These are phyloP conservation scores for Orientallactaga bullata DNA, from an alignment of 2,113 vertebrate species.

Conservation along the genomic window DNA sequence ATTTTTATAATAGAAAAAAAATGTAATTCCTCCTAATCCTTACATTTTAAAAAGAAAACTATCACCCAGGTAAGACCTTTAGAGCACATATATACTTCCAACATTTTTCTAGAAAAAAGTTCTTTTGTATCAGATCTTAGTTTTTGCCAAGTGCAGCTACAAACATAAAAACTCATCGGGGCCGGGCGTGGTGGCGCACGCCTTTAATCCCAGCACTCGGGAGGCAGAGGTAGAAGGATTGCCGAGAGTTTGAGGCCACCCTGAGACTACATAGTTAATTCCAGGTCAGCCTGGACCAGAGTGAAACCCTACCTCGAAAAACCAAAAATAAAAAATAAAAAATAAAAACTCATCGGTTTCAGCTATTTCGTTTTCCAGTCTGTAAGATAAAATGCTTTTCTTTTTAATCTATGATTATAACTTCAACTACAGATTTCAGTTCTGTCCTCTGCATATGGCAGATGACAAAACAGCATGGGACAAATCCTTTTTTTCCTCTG, in stretches of 20 bases:
- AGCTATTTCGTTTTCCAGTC: constrained; percentile 14
- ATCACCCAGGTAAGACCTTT: background rate
- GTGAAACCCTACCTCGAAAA: no score
- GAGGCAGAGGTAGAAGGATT: no score
- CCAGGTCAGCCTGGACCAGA: no score
- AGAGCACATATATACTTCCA: background rate
- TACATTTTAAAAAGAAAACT: constrained; percentile 44
- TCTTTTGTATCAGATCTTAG: background rate
- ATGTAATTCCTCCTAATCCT: background rate
- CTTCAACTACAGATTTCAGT: constrained; percentile 36
- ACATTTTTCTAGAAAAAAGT: constrained; percentile 5
- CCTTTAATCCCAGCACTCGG: no score
- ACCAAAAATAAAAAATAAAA: no score
- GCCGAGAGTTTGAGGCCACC: no score
- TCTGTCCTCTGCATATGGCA: background rate
- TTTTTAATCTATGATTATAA: constrained; percentile 12
- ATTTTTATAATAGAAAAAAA: constrained; percentile 10
- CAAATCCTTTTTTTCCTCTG: constrained; percentile 17
- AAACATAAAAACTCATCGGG: constrained; percentile 39
- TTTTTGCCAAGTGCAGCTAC: constrained; percentile 11
- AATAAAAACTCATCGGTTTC: constrained; percentile 29
- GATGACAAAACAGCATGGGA: background rate
- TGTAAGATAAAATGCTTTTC: constrained; percentile 26
- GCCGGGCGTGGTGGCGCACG: no score
- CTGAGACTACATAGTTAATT: no score